Base-by-base conservation (phyloP, 23 tunicate species). In the Halocynthia aurantium region DNA sequence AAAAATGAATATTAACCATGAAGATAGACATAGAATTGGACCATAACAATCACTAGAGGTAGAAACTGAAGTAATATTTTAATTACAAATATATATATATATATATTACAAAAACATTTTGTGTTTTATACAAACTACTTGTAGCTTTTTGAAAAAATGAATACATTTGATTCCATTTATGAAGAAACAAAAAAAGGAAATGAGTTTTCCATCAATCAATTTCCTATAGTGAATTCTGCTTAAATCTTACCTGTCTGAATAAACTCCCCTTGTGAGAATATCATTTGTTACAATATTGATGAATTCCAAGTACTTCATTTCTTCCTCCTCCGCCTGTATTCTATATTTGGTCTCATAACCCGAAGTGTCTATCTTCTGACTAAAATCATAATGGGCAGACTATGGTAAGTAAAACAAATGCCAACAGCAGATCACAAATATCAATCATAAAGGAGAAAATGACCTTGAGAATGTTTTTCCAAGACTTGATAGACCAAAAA, bases 241-340 rank as follows among this genome's bases (percentile, higher is more conserved):
- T 67, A 7, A n/a, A 57, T 44, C 77, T 50, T 53, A 90, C 96
- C 82, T 78, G 77, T 92, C 88, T 19, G 98, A 92, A 63, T 92
- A 92, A 52, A 86, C 75, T 66, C 92, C 92, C 61, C 83, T 73
- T 13, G 85, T 21, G 61, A 92, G 52, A 55, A 92, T 92, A 71
- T 92, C 98, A 54, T 86, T 82, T 53, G 98, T 86, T 60, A 92
- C 91, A 31, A 75, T 82, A 55, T 86, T 92, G 80, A 92, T 79
- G 62, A 92, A 92, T 18, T 78, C 81, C 8, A 85, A 62, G 57
- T 92, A 92, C 70, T 82, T 82, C 75, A 82, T 56, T 61, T 92
- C 92, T 52, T 92, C 98, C 57, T 92, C 98, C 75, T 92, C 98
- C 8, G 57, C 80, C 50, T 86, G 71, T 6, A 92, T 92, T 62